Conservation (phyloP, 2,888 invertebrate species). For the Auanema freiburgensis region DNA sequence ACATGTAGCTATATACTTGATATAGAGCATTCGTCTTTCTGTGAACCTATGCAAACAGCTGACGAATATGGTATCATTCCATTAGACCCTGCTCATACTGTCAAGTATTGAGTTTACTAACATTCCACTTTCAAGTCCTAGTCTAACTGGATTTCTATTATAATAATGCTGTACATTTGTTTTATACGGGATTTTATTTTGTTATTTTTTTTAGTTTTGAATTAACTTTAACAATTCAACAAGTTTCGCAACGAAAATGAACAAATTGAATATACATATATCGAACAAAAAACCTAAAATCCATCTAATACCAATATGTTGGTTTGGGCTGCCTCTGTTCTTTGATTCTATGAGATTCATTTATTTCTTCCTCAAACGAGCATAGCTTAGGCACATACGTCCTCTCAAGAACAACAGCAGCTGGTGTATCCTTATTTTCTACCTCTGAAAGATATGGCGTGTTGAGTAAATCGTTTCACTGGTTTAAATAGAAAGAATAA, state of each 20-base stretch:
- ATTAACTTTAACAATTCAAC: too few species aligned
- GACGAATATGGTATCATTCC: conserved; percentile 35
- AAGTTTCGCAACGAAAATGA: too few species aligned
- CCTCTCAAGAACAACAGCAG: conserved; percentile 47
- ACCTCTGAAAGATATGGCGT: conserved; percentile 45
- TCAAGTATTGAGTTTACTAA: not conserved
- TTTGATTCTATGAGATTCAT: conserved; percentile 49
- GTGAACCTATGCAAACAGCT: conserved; percentile 34
- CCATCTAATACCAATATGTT: conserved; percentile 45
- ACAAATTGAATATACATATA: too few species aligned
- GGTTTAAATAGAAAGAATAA: too few species aligned
- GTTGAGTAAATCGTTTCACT: conserved; percentile 1
- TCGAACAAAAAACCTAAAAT: not conserved
- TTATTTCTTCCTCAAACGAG: conserved; percentile 60
- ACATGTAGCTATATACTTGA: conserved; percentile 90
- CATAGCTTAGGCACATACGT: conserved; percentile 56
- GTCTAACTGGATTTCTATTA: not conserved
- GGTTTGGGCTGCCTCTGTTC: conserved; percentile 27
- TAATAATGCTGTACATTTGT: not conserved
- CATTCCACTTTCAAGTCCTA: not conserved
- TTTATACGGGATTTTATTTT: too few species aligned
- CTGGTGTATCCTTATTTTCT: conserved; percentile 54
- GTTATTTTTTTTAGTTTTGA: too few species aligned
- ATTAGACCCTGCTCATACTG: conserved; percentile 9
- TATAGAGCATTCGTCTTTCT: conserved; percentile 72